Conservation (phyloP, 2,888 invertebrate species). For the Fissipunctia ypsillon region DNA sequence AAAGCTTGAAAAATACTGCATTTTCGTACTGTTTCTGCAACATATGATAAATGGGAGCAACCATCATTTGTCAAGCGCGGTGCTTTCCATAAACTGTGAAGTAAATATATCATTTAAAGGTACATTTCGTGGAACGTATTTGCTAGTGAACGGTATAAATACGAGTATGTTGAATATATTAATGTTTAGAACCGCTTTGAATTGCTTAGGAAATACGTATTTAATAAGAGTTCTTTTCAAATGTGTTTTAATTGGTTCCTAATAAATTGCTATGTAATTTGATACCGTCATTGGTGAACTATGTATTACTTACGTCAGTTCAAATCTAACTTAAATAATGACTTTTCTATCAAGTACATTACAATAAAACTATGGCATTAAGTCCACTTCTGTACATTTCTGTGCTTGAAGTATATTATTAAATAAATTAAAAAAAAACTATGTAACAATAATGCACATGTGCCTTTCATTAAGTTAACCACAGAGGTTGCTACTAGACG, state of each 20-base stretch:
- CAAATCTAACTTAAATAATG: not conserved
- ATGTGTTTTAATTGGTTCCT: not conserved
- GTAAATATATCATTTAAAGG: conserved; percentile 50
- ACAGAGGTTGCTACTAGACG: too few species aligned
- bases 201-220: conserved; percentile 8
- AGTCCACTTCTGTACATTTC: too few species aligned
- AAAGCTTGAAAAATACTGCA: conserved; percentile 15
- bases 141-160: conserved; percentile 13
- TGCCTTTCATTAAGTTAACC: too few species aligned
- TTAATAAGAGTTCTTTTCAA: not conserved
- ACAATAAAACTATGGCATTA: too few species aligned
- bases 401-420: too few species aligned
- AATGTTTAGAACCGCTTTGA: conserved; percentile 11
- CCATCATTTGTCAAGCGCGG: conserved; percentile 56
- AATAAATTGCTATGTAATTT: not conserved
- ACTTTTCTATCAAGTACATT: not conserved
- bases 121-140: conserved; percentile 37
- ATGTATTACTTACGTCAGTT: not conserved
- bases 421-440: too few species aligned
- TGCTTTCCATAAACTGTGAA: conserved; percentile 52
- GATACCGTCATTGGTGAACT: not conserved
- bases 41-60: conserved; percentile 58
- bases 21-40: conserved; percentile 42
- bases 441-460: too few species aligned
- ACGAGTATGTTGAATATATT: conserved; percentile 12